Evolutionary conservation across 2,113 vertebrate species (phyloP), one percentile per base, ranked within the genome.

Genomic region (Perca flavescens): DNA sequence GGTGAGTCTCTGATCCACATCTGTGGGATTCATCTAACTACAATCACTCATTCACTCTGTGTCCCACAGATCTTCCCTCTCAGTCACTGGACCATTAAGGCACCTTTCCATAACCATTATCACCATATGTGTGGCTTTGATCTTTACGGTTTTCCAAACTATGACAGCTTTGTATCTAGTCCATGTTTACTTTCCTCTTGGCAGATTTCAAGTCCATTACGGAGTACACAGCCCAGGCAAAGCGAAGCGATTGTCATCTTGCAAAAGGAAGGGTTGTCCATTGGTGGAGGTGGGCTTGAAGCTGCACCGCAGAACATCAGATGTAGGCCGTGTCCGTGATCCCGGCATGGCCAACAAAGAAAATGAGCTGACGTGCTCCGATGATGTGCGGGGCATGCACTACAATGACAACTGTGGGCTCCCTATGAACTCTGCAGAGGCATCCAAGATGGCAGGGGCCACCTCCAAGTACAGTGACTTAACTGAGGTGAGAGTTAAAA

Each of bases 301-400:
- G 86, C 92, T 88, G 86, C 92, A 90, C 79, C 85, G 92, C 89
- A 93, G 56, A 77, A 49, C 84, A 13, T 80, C 92, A 46, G 65
- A 90, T 84, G 86, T 91, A 75, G 90, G 86, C 82, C 77, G 93
- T 96, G 94, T 80, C 93, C 92, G 96, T 96, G 95, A 97, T 95
- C 86, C 73, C 77, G 88, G 92, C 86, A 99, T 99, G 98, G 97
- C 98, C 95, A 99, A 99, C 96, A 99, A 99, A 91, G 98, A 99
- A 94, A 99, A 99, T 93, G 98, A 99, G 95, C 94, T 99, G 93
- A 97, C 97, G 81, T 98, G 96, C 92, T 95, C 96, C 74, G 96
- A 96, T 74, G 97, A 97, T 82, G 90, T 97, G 90, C 94, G 96
- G 86, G 94, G 94, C 91, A 94, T 96, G 93, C 94, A 96, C 85